Conservation (phyloP, 2,113 vertebrate genomes). For the Tachuris rubrigastra region DNA sequence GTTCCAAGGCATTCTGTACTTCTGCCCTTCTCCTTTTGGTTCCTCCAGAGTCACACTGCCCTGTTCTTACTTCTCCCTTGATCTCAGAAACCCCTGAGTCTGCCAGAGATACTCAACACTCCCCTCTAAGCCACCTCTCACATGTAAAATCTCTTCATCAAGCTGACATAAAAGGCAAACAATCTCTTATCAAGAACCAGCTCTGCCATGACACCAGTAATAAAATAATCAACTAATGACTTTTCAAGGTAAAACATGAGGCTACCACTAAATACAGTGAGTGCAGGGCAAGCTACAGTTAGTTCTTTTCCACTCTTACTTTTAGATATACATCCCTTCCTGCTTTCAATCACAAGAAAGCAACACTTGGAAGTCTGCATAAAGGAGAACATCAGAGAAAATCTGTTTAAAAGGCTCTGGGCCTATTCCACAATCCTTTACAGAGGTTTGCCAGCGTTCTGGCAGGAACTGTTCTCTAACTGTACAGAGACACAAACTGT, state of each 20-base stretch:
- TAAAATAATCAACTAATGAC: neutral
- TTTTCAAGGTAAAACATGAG: neutral
- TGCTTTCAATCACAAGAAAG: neutral
- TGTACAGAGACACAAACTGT: neutral
- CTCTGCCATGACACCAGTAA: neutral
- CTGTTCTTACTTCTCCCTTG: neutral
- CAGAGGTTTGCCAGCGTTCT: neutral
- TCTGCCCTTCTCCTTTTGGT: neutral
- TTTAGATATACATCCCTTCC: neutral
- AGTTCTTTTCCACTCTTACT: neutral
- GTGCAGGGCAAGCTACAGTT: neutral
- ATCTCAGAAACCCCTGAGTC: neutral
- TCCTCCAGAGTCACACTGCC: neutral
- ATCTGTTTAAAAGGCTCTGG: neutral
- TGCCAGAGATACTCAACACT: accelerated
- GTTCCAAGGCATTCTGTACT: neutral
- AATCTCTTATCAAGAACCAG: neutral
- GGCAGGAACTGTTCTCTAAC: neutral
- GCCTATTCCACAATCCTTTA: neutral
- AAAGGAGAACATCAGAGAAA: neutral
- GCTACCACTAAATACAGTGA: neutral
- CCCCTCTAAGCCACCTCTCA: neutral
- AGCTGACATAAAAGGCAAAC: neutral
- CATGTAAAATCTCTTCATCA: neutral
- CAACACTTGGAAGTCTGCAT: neutral